Evolutionary conservation across 2,113 vertebrate genomes (phyloP).

Genomic region (Willisornis vidua): DNA sequence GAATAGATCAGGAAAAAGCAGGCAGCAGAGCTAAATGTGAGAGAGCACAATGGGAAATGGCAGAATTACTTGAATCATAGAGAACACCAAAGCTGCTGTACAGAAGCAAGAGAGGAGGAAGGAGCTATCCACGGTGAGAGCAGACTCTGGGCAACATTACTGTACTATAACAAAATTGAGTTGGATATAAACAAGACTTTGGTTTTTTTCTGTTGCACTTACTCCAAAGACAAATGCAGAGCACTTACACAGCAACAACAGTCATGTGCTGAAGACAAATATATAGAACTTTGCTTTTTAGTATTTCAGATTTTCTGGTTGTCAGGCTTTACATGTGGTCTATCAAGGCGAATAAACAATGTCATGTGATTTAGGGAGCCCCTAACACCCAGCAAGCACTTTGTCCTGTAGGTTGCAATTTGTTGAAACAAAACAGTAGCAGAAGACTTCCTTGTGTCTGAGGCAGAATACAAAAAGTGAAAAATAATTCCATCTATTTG

Average conservation of each 20-base stretch:
- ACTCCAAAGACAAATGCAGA: neutral
- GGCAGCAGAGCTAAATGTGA: neutral
- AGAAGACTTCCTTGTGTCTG: neutral
- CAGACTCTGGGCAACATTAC: neutral
- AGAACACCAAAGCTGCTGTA: neutral
- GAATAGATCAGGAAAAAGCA: neutral
- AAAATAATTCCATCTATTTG: neutral
- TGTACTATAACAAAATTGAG: neutral
- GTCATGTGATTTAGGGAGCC: neutral
- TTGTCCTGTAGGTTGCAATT: neutral
- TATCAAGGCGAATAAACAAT: neutral
- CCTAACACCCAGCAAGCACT: neutral
- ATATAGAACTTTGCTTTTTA: neutral
- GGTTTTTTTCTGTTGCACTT: neutral
- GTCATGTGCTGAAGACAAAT: neutral
- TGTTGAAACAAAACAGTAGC: neutral
- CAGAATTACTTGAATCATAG: neutral
- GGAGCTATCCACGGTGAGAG: neutral
- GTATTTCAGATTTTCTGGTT: neutral
- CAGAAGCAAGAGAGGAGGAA: neutral
- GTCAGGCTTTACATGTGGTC: neutral
- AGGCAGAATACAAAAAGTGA: neutral
- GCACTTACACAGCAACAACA: neutral
- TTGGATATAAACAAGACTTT: neutral
- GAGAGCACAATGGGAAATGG: rapidly evolving